Conservation (phyloP, 1,140 invertebrate species). For the Rhagoletis pomonella region DNA sequence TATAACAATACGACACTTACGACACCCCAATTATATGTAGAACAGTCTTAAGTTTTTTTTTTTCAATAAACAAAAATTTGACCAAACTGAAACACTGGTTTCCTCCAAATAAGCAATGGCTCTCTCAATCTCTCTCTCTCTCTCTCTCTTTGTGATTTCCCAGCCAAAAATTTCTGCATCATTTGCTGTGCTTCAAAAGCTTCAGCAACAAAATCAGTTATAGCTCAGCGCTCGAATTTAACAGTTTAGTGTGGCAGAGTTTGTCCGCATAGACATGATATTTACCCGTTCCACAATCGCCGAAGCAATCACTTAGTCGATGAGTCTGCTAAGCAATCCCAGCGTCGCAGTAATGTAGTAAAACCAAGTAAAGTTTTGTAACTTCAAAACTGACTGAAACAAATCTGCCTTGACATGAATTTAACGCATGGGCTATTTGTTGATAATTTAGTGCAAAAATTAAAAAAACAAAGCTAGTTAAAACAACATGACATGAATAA, state of each 20-base stretch:
- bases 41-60: too few relatives aligned
- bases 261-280: neutral
- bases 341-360: neutral
- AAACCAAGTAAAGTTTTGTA: neutral
- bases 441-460: neutral
- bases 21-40: too few relatives aligned
- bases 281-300: neutral
- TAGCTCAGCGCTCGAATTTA: neutral
- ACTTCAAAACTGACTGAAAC: neutral
- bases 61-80: too few relatives aligned
- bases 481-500: neutral
- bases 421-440: neutral
- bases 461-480: neutral
- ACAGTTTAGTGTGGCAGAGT: slow-evolving; percentile 1
- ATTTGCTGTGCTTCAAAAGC: neutral
- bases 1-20: too few relatives aligned
- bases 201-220: slow-evolving; percentile 29
- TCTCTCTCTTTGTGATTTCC: neutral
- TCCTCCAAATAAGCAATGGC: neutral
- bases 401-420: neutral
- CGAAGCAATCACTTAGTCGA: neutral
- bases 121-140: slow-evolving; percentile 8
- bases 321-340: neutral
- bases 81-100: neutral
- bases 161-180: neutral